Evolutionary conservation across 2,113 vertebrate genomes (phyloP).

Genomic region (Glaucidium brasilianum): DNA sequence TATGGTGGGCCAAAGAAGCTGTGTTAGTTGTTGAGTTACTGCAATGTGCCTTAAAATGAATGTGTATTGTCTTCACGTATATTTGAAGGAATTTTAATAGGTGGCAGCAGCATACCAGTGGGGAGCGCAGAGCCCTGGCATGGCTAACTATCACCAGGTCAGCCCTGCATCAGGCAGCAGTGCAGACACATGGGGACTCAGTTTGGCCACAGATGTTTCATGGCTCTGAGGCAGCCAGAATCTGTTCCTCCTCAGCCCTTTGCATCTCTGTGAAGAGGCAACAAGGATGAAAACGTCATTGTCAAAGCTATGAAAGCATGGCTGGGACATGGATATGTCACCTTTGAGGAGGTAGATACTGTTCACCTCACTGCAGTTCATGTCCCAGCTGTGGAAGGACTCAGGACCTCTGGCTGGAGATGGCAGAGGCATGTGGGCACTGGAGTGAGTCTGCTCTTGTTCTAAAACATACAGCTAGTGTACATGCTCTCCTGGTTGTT

Average conservation of each 20-base stretch:
- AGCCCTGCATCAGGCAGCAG: rapidly evolving
- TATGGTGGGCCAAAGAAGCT: neutral
- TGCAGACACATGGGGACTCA: neutral
- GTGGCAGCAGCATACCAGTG: neutral
- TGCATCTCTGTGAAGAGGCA: neutral
- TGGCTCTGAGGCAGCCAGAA: neutral
- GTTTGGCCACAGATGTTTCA: rapidly evolving
- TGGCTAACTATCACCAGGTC: neutral
- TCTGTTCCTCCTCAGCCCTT: neutral
- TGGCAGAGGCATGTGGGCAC: neutral
- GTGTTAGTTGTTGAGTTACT: neutral
- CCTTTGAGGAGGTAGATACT: neutral
- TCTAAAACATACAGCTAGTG: neutral
- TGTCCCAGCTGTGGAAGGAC: neutral
- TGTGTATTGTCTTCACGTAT: rapidly evolving
- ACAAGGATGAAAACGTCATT: neutral
- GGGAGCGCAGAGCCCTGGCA: neutral
- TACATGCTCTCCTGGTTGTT: neutral
- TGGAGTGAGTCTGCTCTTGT: neutral
- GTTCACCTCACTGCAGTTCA: neutral
- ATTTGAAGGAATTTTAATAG: neutral
- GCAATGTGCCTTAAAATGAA: neutral
- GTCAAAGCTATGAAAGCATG: neutral
- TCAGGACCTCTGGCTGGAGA: neutral
- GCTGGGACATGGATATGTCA: neutral